Base-by-base conservation (phyloP, 2,113 vertebrate genomes). In the Solea senegalensis region DNA sequence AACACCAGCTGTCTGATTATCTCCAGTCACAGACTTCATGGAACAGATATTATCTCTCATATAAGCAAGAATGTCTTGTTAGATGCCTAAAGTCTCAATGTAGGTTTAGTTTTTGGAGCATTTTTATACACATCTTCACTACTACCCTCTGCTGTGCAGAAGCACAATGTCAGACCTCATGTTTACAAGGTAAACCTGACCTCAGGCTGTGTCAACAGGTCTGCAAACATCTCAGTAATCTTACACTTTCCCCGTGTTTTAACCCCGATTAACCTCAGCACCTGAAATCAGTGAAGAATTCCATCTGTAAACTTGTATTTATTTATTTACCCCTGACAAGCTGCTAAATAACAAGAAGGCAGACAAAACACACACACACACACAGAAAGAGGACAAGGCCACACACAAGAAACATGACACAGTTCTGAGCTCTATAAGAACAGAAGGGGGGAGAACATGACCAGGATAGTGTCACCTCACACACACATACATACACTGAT, bases 331-430 rank as follows among this genome's bases (percentile, higher is more conserved):
- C 9, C 16, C 55, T 50, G n/a, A 15, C 13, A 10, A 1, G 52
- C 39, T 10, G 4, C 9, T 40, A 26, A 45, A 56, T 43, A 46
- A 76, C n/a, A 50, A 16, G 16, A 66, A 56, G 10, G 0, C 41
- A 52, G 56, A 44, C 53, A 56, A 12, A 48, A 53, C 39, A 53
- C 44, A 53, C 40, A 53, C 44, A 53, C 40, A 14, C 6, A 40
- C 8, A 58, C 48, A 87, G 66, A 83, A 83, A 64, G 45, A 86
- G 75, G 84, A 74, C 74, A 89, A 2, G 27, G 7, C 60, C 54
- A 59, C 2, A 63, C 57, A 1, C 7, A 78, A 65, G 87, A 83
- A 89, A 90, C 74, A 72, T 66, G 84, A 89, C 84, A 81, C 75
- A 84, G 40, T 65, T 49, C 11, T 73, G 1, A 0, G 11, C 56